These are phyloP conservation scores for Ptilodon capucinus DNA, from an alignment of 2,888 invertebrate species.

Conservation along the genomic window DNA sequence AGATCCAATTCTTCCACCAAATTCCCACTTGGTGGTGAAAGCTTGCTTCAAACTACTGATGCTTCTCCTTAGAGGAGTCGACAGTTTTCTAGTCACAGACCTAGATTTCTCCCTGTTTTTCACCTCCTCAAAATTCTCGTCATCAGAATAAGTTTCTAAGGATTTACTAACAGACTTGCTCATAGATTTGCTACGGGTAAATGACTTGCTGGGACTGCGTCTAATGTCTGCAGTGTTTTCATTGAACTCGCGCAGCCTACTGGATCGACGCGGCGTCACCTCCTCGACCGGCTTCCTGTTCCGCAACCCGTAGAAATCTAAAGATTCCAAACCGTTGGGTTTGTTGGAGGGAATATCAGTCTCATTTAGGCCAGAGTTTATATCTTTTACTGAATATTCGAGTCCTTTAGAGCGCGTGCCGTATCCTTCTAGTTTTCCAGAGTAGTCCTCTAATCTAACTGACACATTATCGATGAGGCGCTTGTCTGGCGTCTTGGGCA, in stretches of 20 bases:
- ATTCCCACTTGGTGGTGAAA: conserved; percentile 59
- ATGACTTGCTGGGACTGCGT: conserved; percentile 63
- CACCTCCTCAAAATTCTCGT: conserved; percentile 64
- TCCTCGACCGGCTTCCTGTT: conserved; percentile 60
- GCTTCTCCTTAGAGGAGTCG: conserved; percentile 66
- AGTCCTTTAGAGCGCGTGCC: conserved; percentile 59
- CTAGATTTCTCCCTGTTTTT: conserved; percentile 46
- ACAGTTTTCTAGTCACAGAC: conserved; percentile 62
- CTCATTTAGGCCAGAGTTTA: conserved; percentile 38
- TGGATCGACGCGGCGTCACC: conserved; percentile 57
- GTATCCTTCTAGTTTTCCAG: conserved; percentile 48
- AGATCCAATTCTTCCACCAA: conserved; percentile 66
- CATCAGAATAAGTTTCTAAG: conserved; percentile 65
- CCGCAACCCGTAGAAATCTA: conserved; percentile 54
- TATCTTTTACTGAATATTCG: conserved; percentile 65
- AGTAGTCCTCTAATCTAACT: conserved; percentile 49
- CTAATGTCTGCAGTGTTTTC: conserved; percentile 59
- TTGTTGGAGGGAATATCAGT: conserved; percentile 45
- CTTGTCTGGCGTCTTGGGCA: conserved; percentile 61
- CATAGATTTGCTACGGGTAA: conserved; percentile 55
- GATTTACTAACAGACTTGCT: conserved; percentile 70
- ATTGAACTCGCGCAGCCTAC: conserved; percentile 56
- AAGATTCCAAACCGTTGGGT: conserved; percentile 54
- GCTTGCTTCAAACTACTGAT: conserved; percentile 44
- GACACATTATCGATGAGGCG: conserved; percentile 50